These are phyloP conservation scores for Coluber constrictor DNA, from an alignment of 2,797 vertebrate species.

Conservation along the genomic window DNA sequence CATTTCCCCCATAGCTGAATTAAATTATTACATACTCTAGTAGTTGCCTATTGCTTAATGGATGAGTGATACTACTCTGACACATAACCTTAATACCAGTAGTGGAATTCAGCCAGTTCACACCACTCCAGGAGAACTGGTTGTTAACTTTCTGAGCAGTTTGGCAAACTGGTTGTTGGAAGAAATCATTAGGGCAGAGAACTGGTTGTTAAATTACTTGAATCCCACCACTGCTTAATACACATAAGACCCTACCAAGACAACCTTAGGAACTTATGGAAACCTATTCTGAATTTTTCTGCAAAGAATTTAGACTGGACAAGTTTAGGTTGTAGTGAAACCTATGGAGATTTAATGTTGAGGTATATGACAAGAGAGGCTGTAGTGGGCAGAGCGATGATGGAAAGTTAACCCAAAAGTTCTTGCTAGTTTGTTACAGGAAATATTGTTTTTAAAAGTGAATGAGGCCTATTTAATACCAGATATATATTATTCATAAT, in stretches of 20 bases:
- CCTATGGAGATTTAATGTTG: not conserved
- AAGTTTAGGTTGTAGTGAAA: not conserved
- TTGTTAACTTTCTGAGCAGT: too few relatives aligned
- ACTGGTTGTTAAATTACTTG: too few relatives aligned
- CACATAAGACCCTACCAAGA: not conserved
- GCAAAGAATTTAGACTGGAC: not conserved
- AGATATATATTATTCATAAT: not conserved
- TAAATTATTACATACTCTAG: not conserved
- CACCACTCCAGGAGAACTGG: too few relatives aligned
- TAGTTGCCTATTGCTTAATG: too few relatives aligned
- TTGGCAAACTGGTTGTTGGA: too few relatives aligned
- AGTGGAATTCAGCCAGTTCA: too few relatives aligned
- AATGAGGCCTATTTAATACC: not conserved
- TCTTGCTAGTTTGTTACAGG: not conserved
- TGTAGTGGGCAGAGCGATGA: not conserved
- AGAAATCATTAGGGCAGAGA: too few relatives aligned
- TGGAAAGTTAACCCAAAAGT: not conserved
- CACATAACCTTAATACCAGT: not conserved
- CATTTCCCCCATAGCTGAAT: not conserved
- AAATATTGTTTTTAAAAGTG: not conserved
- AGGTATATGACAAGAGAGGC: not conserved
- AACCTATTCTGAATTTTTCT: not conserved
- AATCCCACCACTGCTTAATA: not conserved
- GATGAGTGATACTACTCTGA: not conserved
- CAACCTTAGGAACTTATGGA: not conserved